These are phyloP conservation scores for Stomorhina lunata DNA, from an alignment of 2,888 invertebrate genomes.

Conservation along the genomic window DNA sequence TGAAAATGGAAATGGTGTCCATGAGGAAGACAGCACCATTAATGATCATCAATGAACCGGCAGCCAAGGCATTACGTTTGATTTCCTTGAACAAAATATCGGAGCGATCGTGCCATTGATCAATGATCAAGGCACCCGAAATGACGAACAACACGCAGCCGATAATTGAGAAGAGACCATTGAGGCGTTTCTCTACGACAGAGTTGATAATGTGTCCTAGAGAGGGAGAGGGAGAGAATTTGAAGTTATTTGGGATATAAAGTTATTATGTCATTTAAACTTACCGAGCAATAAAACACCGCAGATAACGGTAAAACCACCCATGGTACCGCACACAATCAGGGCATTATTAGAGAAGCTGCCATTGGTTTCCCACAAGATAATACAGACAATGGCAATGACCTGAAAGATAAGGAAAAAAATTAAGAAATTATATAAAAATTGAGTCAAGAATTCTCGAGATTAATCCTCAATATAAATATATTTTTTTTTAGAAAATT, in stretches of 20 bases:
- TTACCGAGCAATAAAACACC: constrained; percentile 74
- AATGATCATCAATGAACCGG: constrained; percentile 78
- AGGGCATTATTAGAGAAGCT: constrained; percentile 69
- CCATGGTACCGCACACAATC: constrained; percentile 76
- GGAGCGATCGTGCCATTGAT: constrained; percentile 74
- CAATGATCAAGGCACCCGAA: constrained; percentile 77
- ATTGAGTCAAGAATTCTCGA: too few relatives aligned
- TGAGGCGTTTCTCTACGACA: constrained; percentile 77
- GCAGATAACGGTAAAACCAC: constrained; percentile 76
- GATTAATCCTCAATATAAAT: too few relatives aligned
- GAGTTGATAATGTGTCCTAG: constrained; percentile 76
- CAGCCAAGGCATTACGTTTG: constrained; percentile 77
- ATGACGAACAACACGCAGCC: constrained; percentile 76
- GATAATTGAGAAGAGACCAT: constrained; percentile 75
- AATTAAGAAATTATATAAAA: neutral
- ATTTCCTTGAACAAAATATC: constrained; percentile 71
- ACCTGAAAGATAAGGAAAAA: constrained; percentile 68
- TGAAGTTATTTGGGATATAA: neutral
- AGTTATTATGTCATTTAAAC: constrained; percentile 31
- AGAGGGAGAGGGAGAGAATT: neutral
- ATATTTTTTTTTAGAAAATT: too few relatives aligned
- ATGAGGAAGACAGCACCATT: constrained; percentile 77
- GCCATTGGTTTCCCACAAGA: constrained; percentile 73
- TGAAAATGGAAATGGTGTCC: constrained; percentile 77
- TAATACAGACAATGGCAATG: constrained; percentile 76